A percentile compares a stretch with the other conserved stretches of the same genome.
phyloP scores from a whole-genome alignment of 2,113 vertebrate genomes.

The Piprites chloris region DNA sequence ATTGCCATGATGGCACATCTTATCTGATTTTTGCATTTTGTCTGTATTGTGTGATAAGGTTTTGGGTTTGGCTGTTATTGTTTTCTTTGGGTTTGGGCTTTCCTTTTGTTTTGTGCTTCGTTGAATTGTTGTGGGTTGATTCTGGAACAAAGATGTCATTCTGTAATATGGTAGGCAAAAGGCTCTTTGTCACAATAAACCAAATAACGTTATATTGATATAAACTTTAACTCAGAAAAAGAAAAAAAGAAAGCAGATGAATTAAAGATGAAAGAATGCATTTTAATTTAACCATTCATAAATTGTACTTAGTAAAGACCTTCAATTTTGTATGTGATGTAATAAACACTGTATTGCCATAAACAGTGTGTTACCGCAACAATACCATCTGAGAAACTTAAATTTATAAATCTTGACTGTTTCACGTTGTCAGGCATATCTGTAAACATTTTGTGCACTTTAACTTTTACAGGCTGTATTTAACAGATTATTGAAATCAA shows the following conservation, averaged over 20 bases:
- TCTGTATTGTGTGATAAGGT: not conserved
- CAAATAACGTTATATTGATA: not conserved
- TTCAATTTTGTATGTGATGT: not conserved
- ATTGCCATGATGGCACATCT: not conserved
- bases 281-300: not conserved
- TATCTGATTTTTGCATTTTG: not conserved
- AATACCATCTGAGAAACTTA: not conserved
- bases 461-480: not conserved
- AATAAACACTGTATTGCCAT: not conserved
- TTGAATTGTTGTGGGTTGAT: not conserved
- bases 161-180: not conserved
- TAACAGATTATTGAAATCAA: constrained; percentile 22
- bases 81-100: not conserved
- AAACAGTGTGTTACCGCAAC: not conserved
- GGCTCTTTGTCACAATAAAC: not conserved
- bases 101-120: not conserved
- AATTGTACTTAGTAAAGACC: not conserved
- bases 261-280: not conserved
- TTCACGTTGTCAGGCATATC: not conserved
- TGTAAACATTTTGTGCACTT: constrained; percentile 20
- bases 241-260: not conserved
- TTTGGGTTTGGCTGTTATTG: rapidly evolving
- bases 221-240: not conserved
- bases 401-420: constrained; percentile 4
- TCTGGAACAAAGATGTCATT: not conserved